Evolutionary conservation across 2,888 invertebrate species (phyloP).

Genomic region (Synergus laeviventris): DNA sequence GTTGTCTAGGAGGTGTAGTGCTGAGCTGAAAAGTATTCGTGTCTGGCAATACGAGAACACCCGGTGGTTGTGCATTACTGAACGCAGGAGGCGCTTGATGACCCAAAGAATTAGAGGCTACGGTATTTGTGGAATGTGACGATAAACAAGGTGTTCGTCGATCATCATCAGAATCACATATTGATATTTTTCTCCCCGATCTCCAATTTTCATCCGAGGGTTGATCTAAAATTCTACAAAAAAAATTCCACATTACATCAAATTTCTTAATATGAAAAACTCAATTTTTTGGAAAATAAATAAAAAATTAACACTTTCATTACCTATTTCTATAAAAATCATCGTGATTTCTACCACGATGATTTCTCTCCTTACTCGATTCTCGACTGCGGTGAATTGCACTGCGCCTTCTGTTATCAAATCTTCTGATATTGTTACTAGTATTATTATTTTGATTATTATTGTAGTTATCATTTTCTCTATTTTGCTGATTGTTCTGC

Average conservation of each 20-base stretch:
- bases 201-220: constrained; percentile 68
- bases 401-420: constrained; percentile 67
- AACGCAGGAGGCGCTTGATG: constrained; percentile 55
- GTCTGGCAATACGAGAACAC: constrained; percentile 75
- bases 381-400: constrained; percentile 74
- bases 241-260: constrained; percentile 16
- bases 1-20: constrained; percentile 57
- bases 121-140: constrained; percentile 54
- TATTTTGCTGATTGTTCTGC: constrained; percentile 72
- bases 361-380: constrained; percentile 76
- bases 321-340: constrained; percentile 68
- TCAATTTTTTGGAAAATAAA: constrained; percentile 64
- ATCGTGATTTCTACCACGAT: constrained; percentile 66
- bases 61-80: constrained; percentile 67
- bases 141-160: constrained; percentile 64
- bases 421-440: constrained; percentile 60
- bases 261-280: background rate
- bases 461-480: constrained; percentile 70
- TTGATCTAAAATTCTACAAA: constrained; percentile 58
- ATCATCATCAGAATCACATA: constrained; percentile 71
- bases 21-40: constrained; percentile 56
- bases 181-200: constrained; percentile 69
- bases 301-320: constrained; percentile 12
- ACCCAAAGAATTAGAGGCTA: constrained; percentile 57
- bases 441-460: constrained; percentile 66